Base-by-base conservation (phyloP, 2,113 vertebrate genomes). In the Macquaria australasica region DNA sequence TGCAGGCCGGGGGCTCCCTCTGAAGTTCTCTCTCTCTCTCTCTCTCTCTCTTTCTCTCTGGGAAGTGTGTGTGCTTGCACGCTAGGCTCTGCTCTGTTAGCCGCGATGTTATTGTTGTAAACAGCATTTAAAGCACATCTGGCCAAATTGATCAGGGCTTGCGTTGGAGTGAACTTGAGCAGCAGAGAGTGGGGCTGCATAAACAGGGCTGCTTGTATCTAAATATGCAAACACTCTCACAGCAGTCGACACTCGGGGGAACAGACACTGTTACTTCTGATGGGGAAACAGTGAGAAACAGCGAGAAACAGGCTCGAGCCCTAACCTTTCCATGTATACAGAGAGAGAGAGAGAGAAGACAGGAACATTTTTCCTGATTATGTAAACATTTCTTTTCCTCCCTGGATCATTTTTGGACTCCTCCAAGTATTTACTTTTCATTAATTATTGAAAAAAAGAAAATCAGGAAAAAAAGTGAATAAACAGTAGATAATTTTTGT, bases 221-320 rank as follows among this genome's bases (percentile, higher is more conserved):
- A 96, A 98, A 97, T 97, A 98, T 97, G 97, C 97, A 97, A 98
- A 98, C 96, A 97, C 87, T 97, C 96, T 95, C 94, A 89, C 94
- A 94, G 92, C 92, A 94, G 95, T 71, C 59, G 94, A 90, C 93
- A 81, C 97, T 96, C 97, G 72, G 86, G 97, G 97, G 97, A 97
- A 73, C 94, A 94, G 94, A 93, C 96, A 96, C 95, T 95, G 96
- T 97, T 97, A 96, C 97, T 96, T 97, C 96, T 96, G 95, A 96
- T 96, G 97, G 96, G 94, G 97, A 96, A 95, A 94, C 94, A 95
- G 84, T 74, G 87, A 89, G 85, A 77, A 95, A 92, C 28, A 93
- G 95, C 25, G 77, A 93, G 87, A 88, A 96, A 93, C 69, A 94
- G 96, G 93, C 96, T 95, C 92, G 92, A 94, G 96, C 95, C 93